Conservation (phyloP, 2,797 vertebrate genomes). For the Intellagama lesueurii region DNA sequence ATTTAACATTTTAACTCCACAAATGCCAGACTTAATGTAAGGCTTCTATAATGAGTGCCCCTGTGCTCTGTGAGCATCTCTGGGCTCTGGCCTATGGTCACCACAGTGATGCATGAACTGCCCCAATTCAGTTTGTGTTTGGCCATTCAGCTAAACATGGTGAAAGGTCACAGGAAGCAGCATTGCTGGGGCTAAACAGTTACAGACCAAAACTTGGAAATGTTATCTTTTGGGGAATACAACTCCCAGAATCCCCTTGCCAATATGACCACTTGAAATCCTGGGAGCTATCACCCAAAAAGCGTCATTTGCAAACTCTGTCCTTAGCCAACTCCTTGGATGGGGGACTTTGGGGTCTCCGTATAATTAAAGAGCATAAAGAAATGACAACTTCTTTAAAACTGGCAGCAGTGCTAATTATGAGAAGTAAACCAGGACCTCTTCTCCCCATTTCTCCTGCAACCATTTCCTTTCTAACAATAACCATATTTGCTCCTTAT, state of each 20-base stretch:
- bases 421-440: neutral
- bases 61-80: no score
- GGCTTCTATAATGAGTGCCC: no score
- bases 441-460: neutral
- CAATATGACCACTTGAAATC: neutral
- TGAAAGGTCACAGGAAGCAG: neutral
- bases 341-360: no score
- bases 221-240: neutral
- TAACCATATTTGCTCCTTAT: constrained; percentile 1
- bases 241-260: no score
- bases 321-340: neutral
- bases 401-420: neutral
- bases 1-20: no score
- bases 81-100: no score
- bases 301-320: neutral
- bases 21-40: no score
- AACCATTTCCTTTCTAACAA: neutral
- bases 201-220: neutral
- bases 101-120: no score
- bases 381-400: neutral
- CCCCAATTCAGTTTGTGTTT: no score
- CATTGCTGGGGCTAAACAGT: neutral
- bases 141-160: no score
- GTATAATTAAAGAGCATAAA: neutral
- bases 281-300: neutral